Evolutionary conservation across 2,888 invertebrate genomes (phyloP).

Genomic region (Synanthedon vespiformis): DNA sequence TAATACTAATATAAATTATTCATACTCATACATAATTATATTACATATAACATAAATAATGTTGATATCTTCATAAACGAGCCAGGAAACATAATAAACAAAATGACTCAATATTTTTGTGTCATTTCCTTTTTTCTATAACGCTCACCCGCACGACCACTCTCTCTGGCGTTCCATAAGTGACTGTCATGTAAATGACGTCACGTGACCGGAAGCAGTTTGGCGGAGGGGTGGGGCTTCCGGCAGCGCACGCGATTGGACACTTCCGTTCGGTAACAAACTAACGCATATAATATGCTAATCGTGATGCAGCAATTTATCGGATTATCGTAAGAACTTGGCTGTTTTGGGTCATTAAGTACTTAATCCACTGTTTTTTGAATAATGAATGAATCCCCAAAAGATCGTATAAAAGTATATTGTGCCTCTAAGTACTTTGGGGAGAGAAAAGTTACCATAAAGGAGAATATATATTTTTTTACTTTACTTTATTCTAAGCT

Average conservation of each 20-base stretch:
- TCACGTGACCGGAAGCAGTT: slow-evolving; percentile 68
- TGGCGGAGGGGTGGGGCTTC: slow-evolving; percentile 44
- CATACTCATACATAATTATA: no score
- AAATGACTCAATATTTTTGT: slow-evolving; percentile 4
- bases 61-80: no score
- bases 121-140: slow-evolving; percentile 38
- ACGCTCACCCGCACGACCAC: slow-evolving; percentile 34
- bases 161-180: slow-evolving; percentile 31
- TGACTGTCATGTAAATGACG: slow-evolving; percentile 67
- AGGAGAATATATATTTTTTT: no score
- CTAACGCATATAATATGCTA: slow-evolving; percentile 56
- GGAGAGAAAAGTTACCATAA: no score
- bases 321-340: slow-evolving; percentile 48
- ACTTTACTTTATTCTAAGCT: no score
- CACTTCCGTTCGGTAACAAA: slow-evolving; percentile 64
- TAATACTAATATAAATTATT: no score
- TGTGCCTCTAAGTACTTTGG: no score
- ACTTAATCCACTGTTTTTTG: not conserved
- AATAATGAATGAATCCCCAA: not conserved
- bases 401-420: not conserved
- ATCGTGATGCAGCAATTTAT: slow-evolving; percentile 65
- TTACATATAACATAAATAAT: no score
- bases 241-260: slow-evolving; percentile 66
- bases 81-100: slow-evolving; percentile 12
- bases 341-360: slow-evolving; percentile 15